These are phyloP conservation scores for Thymallus thymallus DNA, from an alignment of 2,113 vertebrate genomes.

Conservation along the genomic window DNA sequence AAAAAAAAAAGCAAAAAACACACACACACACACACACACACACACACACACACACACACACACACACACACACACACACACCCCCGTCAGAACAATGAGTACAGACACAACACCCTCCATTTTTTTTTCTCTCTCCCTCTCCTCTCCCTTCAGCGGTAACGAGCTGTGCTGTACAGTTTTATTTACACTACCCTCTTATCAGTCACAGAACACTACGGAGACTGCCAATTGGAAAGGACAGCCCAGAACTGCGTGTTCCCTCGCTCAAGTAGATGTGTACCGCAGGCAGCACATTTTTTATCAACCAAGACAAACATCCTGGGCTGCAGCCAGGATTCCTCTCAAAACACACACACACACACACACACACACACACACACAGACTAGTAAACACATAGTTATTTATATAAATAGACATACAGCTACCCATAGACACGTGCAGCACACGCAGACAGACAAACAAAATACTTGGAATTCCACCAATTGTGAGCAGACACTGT, in stretches of 20 bases:
- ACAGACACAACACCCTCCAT: slow-evolving; percentile 81
- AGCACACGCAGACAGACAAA: slow-evolving; percentile 30
- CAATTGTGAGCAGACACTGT: slow-evolving; percentile 46
- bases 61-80: slow-evolving; percentile 42
- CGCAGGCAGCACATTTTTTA: slow-evolving; percentile 64
- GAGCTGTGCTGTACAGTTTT: slow-evolving; percentile 89
- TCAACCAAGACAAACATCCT: slow-evolving; percentile 64
- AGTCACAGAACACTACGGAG: slow-evolving; percentile 84
- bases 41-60: slow-evolving; percentile 6
- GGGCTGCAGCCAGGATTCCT: slow-evolving; percentile 52
- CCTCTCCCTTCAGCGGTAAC: slow-evolving; percentile 60
- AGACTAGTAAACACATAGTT: not conserved
- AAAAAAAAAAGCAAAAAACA: slow-evolving; percentile 78
- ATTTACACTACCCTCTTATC: slow-evolving; percentile 99
- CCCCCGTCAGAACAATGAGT: slow-evolving; percentile 88
- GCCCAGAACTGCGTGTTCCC: slow-evolving; percentile 89
- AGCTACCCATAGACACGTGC: not conserved
- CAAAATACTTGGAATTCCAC: slow-evolving; percentile 29
- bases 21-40: slow-evolving; percentile 27
- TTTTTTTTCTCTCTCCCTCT: slow-evolving; percentile 47
- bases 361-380: slow-evolving; percentile 8
- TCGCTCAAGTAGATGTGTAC: slow-evolving; percentile 79
- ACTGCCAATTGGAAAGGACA: slow-evolving; percentile 91
- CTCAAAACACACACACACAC: slow-evolving; percentile 46
- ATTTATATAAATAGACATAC: not conserved